These are phyloP conservation scores for Sphaeridia pumilis DNA, from an alignment of 2,888 invertebrate genomes.

Conservation along the genomic window DNA sequence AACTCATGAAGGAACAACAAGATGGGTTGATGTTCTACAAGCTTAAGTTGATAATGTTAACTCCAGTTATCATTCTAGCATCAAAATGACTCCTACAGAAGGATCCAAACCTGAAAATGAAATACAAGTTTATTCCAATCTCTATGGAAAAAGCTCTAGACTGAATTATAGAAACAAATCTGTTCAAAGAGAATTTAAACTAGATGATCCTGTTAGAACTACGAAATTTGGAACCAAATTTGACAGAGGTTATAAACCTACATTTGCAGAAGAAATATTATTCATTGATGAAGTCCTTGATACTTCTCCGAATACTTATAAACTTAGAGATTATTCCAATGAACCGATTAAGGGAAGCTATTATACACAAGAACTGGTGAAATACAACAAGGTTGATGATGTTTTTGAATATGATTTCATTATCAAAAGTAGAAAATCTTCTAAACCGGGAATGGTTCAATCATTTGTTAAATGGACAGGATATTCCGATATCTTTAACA, in stretches of 20 bases:
- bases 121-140: background rate
- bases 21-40: background rate
- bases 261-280: background rate
- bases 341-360: background rate
- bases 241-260: background rate
- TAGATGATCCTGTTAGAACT: background rate
- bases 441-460: background rate
- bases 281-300: background rate
- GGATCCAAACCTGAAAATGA: background rate
- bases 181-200: background rate
- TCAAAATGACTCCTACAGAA: constrained; percentile 1
- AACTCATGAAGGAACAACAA: background rate
- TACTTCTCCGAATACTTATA: constrained; percentile 1
- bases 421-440: background rate
- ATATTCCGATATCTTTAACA: background rate
- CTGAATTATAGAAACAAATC: background rate
- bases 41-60: constrained; percentile 1
- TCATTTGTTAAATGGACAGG: constrained; percentile 2
- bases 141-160: background rate
- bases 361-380: background rate
- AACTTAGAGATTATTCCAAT: background rate
- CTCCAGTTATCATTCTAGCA: background rate
- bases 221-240: constrained; percentile 2
- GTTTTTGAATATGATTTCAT: background rate
- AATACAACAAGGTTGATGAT: background rate